A percentile compares a stretch with the other conserved stretches of the same genome.
These are phyloP conservation scores for Pammene fasciana DNA, from an alignment of 2,888 invertebrate genomes.

Conservation along the genomic window DNA sequence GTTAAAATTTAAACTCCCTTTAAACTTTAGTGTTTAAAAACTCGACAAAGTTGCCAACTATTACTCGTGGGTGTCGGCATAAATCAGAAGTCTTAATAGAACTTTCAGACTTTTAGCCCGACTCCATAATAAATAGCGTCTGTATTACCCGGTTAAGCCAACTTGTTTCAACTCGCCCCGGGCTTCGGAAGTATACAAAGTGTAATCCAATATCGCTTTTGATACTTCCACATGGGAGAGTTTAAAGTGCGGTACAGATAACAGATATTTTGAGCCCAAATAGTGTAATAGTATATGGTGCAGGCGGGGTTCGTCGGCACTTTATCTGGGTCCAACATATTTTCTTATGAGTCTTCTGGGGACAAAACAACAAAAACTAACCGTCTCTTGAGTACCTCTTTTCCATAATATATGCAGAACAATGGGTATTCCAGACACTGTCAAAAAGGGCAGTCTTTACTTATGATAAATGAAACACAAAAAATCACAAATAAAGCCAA, in stretches of 20 bases:
- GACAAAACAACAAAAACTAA: too few species aligned
- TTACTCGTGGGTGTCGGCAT: constrained; percentile 37
- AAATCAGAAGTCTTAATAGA: constrained; percentile 41
- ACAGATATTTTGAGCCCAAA: neutral
- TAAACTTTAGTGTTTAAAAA: constrained; percentile 35
- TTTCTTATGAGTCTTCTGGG: too few species aligned
- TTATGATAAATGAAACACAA: too few species aligned
- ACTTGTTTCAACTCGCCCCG: constrained; percentile 38
- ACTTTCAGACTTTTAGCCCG: constrained; percentile 32
- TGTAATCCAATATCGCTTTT: constrained; percentile 9
- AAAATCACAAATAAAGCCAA: too few species aligned
- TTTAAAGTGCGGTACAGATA: neutral
- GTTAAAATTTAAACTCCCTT: constrained; percentile 26
- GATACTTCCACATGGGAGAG: neutral
- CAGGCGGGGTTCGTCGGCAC: too few species aligned
- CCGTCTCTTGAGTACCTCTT: too few species aligned
- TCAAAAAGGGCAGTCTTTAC: too few species aligned
- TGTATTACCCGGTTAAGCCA: constrained; percentile 40
- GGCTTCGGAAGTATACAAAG: constrained; percentile 11
- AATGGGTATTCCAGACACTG: too few species aligned
- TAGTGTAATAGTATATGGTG: neutral
- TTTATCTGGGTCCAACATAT: too few species aligned
- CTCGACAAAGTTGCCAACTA: constrained; percentile 32
- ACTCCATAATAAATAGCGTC: constrained; percentile 38
- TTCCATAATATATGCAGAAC: too few species aligned